Evolutionary conservation across 1,140 invertebrate species (phyloP).

Genomic region (Habropoda laboriosa): DNA sequence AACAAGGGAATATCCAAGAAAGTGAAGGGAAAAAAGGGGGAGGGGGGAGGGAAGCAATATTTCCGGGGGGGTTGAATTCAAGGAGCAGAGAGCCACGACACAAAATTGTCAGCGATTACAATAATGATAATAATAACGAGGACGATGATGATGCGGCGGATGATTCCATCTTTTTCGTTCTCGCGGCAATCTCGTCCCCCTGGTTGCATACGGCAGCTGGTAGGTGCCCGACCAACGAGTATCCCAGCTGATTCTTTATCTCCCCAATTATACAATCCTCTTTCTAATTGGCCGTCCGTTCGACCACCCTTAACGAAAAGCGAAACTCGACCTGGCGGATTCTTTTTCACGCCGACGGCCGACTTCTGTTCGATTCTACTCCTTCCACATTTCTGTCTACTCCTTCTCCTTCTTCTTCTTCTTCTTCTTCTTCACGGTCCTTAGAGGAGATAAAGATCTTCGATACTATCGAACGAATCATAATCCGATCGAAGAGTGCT

Average conservation of each 20-base stretch:
- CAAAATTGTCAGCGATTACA: slow-evolving; percentile 38
- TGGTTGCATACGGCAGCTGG: slow-evolving; percentile 58
- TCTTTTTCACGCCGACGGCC: slow-evolving; percentile 50
- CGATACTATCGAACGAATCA: too few species aligned
- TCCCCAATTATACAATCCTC: slow-evolving; percentile 68
- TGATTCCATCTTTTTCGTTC: slow-evolving; percentile 34
- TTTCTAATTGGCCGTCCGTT: slow-evolving; percentile 63
- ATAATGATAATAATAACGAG: slow-evolving; percentile 47
- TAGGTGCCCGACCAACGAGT: slow-evolving; percentile 60
- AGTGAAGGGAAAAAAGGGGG: neutral
- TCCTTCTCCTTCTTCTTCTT: neutral
- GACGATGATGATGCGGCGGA: slow-evolving; percentile 26
- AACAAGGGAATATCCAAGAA: neutral
- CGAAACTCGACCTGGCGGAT: slow-evolving; percentile 51
- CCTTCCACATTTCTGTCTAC: too few species aligned
- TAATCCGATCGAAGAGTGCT: too few species aligned
- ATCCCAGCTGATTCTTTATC: slow-evolving; percentile 68
- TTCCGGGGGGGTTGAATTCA: neutral
- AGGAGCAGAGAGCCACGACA: neutral
- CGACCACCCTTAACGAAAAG: slow-evolving; percentile 62
- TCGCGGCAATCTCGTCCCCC: slow-evolving; percentile 26
- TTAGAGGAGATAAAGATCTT: too few species aligned
- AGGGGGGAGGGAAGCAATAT: neutral
- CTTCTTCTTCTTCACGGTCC: neutral
- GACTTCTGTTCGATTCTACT: slow-evolving; percentile 39